phyloP scores from a whole-genome alignment of 35 echinoderm and acorn worm species.

The Apostichopus californicus region DNA sequence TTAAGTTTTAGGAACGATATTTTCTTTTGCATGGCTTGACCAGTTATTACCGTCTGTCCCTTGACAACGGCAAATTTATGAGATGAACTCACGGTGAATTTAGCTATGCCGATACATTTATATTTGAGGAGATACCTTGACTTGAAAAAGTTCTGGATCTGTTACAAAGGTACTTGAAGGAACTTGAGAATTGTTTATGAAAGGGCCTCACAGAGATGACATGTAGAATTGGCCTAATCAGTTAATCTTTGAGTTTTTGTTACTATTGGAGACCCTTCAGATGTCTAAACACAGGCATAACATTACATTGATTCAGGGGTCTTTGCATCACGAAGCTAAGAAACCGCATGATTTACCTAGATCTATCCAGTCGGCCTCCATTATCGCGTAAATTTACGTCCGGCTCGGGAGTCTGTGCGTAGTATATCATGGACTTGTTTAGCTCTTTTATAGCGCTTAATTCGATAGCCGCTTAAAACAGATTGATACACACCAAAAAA shows the following conservation, averaged over 20 bases:
- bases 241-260: neutral
- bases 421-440: neutral
- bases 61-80: too few relatives aligned
- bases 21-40: too few relatives aligned
- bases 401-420: neutral
- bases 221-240: neutral
- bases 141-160: neutral
- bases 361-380: neutral
- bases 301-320: neutral
- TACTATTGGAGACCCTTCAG: neutral
- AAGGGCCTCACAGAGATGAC: neutral
- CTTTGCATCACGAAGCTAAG: neutral
- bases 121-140: too few relatives aligned
- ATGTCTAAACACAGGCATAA: neutral
- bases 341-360: neutral
- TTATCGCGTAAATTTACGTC: neutral
- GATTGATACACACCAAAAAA: neutral
- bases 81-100: too few relatives aligned
- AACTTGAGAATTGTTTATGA: neutral
- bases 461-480: neutral
- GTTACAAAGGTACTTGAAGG: neutral
- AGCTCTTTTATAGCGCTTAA: conserved; percentile 4
- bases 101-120: too few relatives aligned
- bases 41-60: too few relatives aligned
- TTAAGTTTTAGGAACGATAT: too few relatives aligned